Base-by-base conservation (phyloP, 1,140 invertebrate species). In the Apis florea region DNA sequence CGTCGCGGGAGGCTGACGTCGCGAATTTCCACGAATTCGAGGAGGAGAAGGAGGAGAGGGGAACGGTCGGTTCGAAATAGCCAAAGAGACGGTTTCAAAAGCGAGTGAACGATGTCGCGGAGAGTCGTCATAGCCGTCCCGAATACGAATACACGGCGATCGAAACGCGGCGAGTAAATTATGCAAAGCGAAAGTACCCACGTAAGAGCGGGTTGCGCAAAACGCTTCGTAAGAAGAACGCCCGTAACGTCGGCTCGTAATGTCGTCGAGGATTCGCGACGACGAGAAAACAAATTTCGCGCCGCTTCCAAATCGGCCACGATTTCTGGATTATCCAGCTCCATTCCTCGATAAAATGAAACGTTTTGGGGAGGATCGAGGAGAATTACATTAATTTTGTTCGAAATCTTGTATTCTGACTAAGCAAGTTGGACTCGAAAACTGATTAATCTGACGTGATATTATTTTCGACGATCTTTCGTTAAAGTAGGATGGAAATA, bases 161-260 rank as follows among this genome's bases (percentile, higher is more conserved):
- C 80, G 85, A 87, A 85, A 85, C 85, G 80, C 86, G 79, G 79
- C 75, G 66, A 88, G 85, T 87, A 83, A 88, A 88, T 88, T 88
- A 88, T 88, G 87, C 87, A 88, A 88, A 88, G 87, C 87, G 87
- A 88, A 88, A 88, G 87, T 88, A 88, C 69, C 86, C 74, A 88
- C 86, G 87, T 88, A 88, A 88, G 85, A 85, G 77, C 61, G 76
- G 61, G 77, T 88, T 88, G 86, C 86, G 86, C 86, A 88, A 88
- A 81, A 40, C 61, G 69, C 86, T 59, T 79, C 83, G 83, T 87
- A 88, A 87, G 85, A 87, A 87, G 85, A 87, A 87, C 83, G 79
- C 79, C 79, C 83, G 74, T 86, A 86, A 87, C 85, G 86, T 77
- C 74, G 82, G 47, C 73, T 75, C 64, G 82, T 63, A 82, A 84